phyloP scores from a whole-genome alignment of 2,797 vertebrate genomes.

The Champsocephalus esox region DNA sequence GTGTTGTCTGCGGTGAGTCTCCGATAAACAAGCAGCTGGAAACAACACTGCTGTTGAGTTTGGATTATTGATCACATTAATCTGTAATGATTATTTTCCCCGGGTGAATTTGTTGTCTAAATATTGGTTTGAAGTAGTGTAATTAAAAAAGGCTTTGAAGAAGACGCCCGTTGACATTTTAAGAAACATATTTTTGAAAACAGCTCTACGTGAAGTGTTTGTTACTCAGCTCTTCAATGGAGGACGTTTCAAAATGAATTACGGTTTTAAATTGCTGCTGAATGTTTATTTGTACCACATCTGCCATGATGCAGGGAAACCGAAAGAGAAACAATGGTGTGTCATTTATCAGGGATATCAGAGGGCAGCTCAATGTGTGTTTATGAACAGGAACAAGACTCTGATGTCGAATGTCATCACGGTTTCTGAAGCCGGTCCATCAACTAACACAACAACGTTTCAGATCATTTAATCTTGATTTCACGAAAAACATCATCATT shows the following conservation, averaged over 20 bases:
- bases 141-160: constrained; percentile 75
- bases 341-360: constrained; percentile 30
- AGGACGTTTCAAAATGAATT: constrained; percentile 71
- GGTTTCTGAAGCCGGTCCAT: constrained; percentile 3
- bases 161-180: constrained; percentile 68
- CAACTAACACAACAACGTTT: background rate
- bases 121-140: constrained; percentile 74
- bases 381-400: background rate
- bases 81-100: constrained; percentile 75
- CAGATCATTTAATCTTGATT: background rate
- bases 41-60: constrained; percentile 61
- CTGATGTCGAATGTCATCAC: constrained; percentile 20
- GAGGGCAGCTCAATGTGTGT: constrained; percentile 43
- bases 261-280: constrained; percentile 53
- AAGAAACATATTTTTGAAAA: constrained; percentile 67
- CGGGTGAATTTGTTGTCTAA: constrained; percentile 76
- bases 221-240: constrained; percentile 74
- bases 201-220: constrained; percentile 73
- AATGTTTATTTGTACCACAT: constrained; percentile 61
- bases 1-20: constrained; percentile 33
- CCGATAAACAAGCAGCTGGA: constrained; percentile 58
- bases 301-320: constrained; percentile 9
- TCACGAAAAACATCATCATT: background rate
- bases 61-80: constrained; percentile 81
- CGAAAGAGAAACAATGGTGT: constrained; percentile 19